phyloP scores from a whole-genome alignment of 1,140 invertebrate genomes.

The Cryptotermes secundus region DNA sequence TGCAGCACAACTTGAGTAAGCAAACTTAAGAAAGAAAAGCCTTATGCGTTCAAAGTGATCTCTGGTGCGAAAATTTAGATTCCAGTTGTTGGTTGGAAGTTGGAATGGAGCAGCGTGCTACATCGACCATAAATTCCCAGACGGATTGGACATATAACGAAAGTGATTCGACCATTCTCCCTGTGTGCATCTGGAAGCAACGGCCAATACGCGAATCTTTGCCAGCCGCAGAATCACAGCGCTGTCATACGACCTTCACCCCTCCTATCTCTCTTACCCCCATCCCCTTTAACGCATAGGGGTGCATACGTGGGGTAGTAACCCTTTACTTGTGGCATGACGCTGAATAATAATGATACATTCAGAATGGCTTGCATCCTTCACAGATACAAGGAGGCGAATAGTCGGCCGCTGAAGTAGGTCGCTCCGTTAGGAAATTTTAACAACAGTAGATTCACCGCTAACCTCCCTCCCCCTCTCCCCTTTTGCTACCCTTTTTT shows the following conservation, averaged over 20 bases:
- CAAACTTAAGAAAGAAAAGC: no score
- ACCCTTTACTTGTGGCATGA: conserved; percentile 18
- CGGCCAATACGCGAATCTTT: no score
- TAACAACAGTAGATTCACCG: conserved; percentile 15
- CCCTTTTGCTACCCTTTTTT: no score
- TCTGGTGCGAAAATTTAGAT: no score
- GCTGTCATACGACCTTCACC: neutral
- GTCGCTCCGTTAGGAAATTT: neutral
- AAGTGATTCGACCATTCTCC: no score
- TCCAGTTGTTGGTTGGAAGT: no score
- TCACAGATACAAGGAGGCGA: neutral
- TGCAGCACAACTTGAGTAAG: no score
- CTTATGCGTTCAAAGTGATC: no score
- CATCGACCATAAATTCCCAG: no score
- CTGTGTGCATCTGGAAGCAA: no score
- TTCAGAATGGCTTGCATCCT: conserved; percentile 1
- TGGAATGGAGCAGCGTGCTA: no score
- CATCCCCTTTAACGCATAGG: neutral
- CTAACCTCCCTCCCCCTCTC: neutral
- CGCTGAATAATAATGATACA: conserved; percentile 19
- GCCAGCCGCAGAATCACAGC: neutral
- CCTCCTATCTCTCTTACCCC: neutral
- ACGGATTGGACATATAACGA: no score
- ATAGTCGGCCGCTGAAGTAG: neutral
- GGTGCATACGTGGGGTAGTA: neutral